Evolutionary conservation across 2,113 vertebrate species (phyloP).

Genomic region (Daphoenositta chrysoptera): DNA sequence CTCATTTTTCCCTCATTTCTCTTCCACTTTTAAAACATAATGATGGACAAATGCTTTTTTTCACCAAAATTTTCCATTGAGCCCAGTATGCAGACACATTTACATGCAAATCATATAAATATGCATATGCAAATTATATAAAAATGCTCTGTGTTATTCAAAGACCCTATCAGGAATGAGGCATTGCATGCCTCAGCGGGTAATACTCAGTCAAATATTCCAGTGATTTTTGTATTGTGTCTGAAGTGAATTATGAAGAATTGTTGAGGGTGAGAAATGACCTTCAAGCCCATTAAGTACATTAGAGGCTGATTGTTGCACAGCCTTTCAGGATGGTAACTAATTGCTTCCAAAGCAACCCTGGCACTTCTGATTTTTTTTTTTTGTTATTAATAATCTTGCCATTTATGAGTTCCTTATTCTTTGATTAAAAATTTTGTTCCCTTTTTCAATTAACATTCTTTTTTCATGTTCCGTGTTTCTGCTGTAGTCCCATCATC

Average conservation of each 20-base stretch:
- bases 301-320: constrained; percentile 11
- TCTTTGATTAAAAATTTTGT: constrained; percentile 27
- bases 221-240: neutral
- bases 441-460: constrained; percentile 11
- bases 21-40: neutral
- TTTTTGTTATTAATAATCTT: neutral
- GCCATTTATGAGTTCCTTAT: neutral
- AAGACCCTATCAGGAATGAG: neutral
- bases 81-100: neutral
- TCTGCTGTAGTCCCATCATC: neutral
- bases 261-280: constrained; percentile 6
- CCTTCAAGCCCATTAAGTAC: constrained; percentile 39
- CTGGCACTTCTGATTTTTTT: neutral
- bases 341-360: constrained; percentile 19
- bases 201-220: constrained; percentile 21
- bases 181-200: neutral
- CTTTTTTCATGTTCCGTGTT: neutral
- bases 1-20: neutral
- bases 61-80: neutral
- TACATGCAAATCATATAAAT: neutral
- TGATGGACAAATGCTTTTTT: neutral
- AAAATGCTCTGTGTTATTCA: neutral
- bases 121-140: too few species aligned
- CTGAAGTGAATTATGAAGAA: constrained; percentile 1
- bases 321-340: neutral